Evolutionary conservation across 2,113 vertebrate species (phyloP), one percentile per base, ranked within the genome.

Genomic region (Paramisgurnus dabryanus): DNA sequence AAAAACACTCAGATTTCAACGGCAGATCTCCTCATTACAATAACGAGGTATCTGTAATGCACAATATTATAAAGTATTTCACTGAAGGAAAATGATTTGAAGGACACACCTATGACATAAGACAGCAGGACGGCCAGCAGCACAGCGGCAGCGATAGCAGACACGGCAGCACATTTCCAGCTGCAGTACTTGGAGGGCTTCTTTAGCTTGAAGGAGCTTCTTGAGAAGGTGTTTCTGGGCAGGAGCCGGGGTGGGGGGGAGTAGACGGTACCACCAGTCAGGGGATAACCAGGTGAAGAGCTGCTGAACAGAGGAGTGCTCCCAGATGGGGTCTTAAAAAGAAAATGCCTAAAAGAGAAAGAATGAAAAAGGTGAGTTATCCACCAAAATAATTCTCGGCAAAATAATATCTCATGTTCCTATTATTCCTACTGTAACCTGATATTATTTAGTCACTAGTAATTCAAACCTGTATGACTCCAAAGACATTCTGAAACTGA

Each of bases 191-290:
- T 96, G 88, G 95, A 95, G 60, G 95, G 95, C 13, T 96, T 96
- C 92, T 96, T 96, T 87, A 96, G 92, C 90, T 96, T 96, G 93
- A 96, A 96, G 2, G 95, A 94, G 82, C 95, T 96, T 87, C 95
- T 92, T 89, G 95, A 96, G 91, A 96, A 96, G 22, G 95, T 95
- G 87, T 95, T 96, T 87, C 95, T 90, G 77, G 95, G 95, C 85
- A 96, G 88, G 88, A 96, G 95, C 80, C 95, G 92, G 40, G 95
- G 95, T 10, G 95, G 95, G 3, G 95, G 95, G 1, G 95, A 96
- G 74, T 96, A 96, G 85, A 96, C 95, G 0, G 95, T 95, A 85
- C 95, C 95, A 85, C 95, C 95, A 82, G 95, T 95, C 89, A 96
- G 13, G 0, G 95, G 95, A 85, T 96, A 96, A 66, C 95, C 95